Conservation (phyloP, 2,797 vertebrate species). For the Halcyon chelicuti region DNA sequence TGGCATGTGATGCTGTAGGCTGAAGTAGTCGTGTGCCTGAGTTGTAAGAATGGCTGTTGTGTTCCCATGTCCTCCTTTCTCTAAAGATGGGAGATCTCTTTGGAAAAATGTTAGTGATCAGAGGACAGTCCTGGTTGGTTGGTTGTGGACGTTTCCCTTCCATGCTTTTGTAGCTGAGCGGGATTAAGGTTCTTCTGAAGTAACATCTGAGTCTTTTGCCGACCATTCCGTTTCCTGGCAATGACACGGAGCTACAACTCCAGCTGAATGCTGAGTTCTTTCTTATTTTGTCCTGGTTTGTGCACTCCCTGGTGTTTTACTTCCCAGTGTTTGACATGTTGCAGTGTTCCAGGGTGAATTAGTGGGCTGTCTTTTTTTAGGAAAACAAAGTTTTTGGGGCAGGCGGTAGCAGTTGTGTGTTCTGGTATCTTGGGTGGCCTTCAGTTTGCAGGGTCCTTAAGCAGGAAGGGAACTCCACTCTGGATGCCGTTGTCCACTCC, state of each 20-base stretch:
- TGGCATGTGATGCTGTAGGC: fast-evolving
- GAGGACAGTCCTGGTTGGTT: not conserved
- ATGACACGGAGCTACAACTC: not conserved
- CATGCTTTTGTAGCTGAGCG: not conserved
- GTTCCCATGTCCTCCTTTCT: not conserved
- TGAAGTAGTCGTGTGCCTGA: not conserved
- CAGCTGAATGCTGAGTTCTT: slow-evolving; percentile 5
- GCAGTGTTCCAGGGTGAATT: not conserved
- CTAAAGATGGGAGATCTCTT: not conserved
- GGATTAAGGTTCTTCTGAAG: not conserved
- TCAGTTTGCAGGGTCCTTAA: not conserved
- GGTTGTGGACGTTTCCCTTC: not conserved
- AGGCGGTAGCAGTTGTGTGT: not conserved
- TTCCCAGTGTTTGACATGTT: not conserved
- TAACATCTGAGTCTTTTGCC: slow-evolving; percentile 12
- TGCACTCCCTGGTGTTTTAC: not conserved
- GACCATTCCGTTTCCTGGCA: not conserved
- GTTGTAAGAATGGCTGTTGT: not conserved
- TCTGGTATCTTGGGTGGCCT: slow-evolving; percentile 50
- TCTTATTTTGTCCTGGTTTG: not conserved
- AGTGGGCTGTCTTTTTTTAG: not conserved
- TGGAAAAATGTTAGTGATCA: not conserved
- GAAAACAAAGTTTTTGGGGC: slow-evolving; percentile 1
- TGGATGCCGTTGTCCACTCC: not conserved
- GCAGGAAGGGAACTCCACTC: not conserved